Evolutionary conservation across 2,888 invertebrate genomes (phyloP).

Genomic region (Drymonia ruficornis): DNA sequence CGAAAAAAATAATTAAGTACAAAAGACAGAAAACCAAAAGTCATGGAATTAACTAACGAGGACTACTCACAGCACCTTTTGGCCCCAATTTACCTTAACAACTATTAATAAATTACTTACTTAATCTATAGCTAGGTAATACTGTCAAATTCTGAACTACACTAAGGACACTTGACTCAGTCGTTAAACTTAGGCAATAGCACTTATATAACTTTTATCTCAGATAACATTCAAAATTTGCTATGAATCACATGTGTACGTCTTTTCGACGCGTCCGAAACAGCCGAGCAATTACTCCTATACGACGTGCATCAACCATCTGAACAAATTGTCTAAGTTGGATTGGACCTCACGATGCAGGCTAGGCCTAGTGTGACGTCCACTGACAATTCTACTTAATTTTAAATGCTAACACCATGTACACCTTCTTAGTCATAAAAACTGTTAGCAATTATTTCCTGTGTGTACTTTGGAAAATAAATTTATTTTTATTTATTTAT

Average conservation of each 20-base stretch:
- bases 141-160: conserved; percentile 62
- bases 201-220: conserved; percentile 9
- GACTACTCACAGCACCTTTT: conserved; percentile 71
- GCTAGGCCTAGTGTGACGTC: no score
- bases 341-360: no score
- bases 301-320: background rate
- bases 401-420: no score
- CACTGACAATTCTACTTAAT: no score
- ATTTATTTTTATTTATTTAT: no score
- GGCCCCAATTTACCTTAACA: conserved; percentile 65
- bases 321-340: conserved; percentile 9
- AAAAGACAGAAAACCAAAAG: conserved; percentile 53
- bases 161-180: conserved; percentile 62
- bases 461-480: no score
- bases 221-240: conserved; percentile 10
- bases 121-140: conserved; percentile 74
- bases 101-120: conserved; percentile 62
- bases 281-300: background rate
- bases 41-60: conserved; percentile 56
- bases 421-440: no score
- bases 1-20: conserved; percentile 39
- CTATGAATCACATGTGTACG: background rate
- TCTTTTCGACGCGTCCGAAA: background rate
- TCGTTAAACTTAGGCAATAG: conserved; percentile 34
- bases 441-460: no score